Evolutionary conservation across 2,797 vertebrate species (phyloP).

Genomic region (Phrynocephalus guinanensis): DNA sequence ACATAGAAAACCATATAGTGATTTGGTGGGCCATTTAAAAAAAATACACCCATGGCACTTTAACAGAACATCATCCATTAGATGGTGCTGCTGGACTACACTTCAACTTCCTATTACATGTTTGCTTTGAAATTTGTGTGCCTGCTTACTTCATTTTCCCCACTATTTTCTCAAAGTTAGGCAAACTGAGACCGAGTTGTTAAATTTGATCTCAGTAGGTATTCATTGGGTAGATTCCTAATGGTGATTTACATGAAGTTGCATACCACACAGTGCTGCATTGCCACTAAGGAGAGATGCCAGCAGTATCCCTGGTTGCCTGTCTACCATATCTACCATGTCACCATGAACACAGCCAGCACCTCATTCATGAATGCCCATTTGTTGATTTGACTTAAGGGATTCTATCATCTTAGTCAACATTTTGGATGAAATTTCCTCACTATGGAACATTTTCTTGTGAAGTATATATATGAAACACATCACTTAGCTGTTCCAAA

Average conservation of each 20-base stretch:
- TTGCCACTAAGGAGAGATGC: too few species aligned
- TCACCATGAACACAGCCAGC: too few species aligned
- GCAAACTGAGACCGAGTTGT: background rate
- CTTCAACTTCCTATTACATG: fast-evolving
- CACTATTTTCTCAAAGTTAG: background rate
- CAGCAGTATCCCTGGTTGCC: too few species aligned
- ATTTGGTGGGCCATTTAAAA: background rate
- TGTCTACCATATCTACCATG: too few species aligned
- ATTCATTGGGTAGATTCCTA: background rate
- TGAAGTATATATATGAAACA: background rate
- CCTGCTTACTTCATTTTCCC: background rate
- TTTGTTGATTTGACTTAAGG: too few species aligned
- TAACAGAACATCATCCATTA: conserved; percentile 35
- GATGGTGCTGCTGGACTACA: conserved; percentile 56
- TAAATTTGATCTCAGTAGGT: background rate
- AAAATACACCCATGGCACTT: fast-evolving
- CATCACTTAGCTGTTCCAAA: too few species aligned
- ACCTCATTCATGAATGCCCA: too few species aligned
- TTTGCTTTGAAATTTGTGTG: background rate
- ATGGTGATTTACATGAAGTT: too few species aligned
- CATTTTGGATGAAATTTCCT: background rate
- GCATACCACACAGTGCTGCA: too few species aligned
- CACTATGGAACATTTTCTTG: background rate
- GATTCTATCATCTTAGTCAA: background rate
- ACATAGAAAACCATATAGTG: background rate